Evolutionary conservation across 2,113 vertebrate genomes (phyloP), one percentile per base, ranked within the genome.

Genomic region (Dasyornis broadbenti): DNA sequence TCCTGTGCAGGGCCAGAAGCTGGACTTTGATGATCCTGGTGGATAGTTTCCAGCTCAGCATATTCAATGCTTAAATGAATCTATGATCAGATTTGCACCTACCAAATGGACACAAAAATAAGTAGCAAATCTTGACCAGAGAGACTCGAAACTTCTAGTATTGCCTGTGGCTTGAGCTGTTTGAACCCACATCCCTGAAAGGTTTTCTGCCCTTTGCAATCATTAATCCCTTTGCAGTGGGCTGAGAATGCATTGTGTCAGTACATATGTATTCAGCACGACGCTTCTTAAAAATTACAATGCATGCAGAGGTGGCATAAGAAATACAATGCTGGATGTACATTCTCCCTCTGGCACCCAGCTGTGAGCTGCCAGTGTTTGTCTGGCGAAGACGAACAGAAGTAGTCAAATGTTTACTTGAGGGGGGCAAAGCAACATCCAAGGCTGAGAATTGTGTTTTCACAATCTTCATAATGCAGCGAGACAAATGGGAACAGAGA

Each of bases 401-500:
- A 90, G 44, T 37, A 72, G 26, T 57, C 60, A 83, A 82, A 86
- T 39, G 72, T 60, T 83, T 82, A 78, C 90, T 92, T 78, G 49
- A 95, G 60, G 61, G 72, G 12, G 75, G 53, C 90, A 93, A 90
- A 86, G 47, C 57, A 89, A 44, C 57, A 80, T 71, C 37, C 49
- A 70, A 70, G 50, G 16, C 54, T 71, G 26, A 86, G 47, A 96
- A 93, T 68, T 63, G 54, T 3, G 28, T 78, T 95, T 83, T 92
- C 56, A 86, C 69, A 93, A 84, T 90, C 82, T 94, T 92, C 69
- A 86, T 64, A 92, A 93, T 61, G 72, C 71, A 89, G 86, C 7
- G 40, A 95, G 82, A 94, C 85, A 96, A 96, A 92, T 50, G 40
- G 80, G 80, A 97, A 94, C 28, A 63, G 50, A 94, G 53, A 89